Evolutionary conservation across 2,113 vertebrate species (phyloP).

Genomic region (Anguilla japonica): DNA sequence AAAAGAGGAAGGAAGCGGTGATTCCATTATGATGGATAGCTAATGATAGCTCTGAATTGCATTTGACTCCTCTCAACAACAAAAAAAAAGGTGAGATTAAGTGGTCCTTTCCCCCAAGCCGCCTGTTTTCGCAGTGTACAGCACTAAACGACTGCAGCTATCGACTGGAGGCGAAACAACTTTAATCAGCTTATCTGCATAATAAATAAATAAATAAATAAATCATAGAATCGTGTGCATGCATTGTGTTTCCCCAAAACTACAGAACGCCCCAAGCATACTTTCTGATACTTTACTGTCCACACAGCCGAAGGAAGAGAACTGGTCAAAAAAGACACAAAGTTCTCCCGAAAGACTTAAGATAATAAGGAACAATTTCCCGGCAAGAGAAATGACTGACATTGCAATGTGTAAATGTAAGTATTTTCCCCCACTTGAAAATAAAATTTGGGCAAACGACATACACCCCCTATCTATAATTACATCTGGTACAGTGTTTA

Average conservation of each 20-base stretch:
- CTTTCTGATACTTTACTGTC: background rate
- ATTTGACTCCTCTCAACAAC: background rate
- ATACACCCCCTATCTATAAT: constrained; percentile 52
- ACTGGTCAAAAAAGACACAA: constrained; percentile 13
- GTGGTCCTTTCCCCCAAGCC: background rate
- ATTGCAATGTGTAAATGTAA: background rate
- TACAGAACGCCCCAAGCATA: background rate
- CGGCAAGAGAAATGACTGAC: constrained; percentile 31
- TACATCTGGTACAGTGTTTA: constrained; percentile 48
- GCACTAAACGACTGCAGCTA: constrained; percentile 3
- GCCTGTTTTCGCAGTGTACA: background rate
- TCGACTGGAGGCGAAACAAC: background rate
- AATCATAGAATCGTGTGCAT: background rate
- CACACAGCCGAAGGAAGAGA: too few species aligned
- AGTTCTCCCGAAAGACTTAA: background rate
- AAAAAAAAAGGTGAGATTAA: constrained; percentile 10
- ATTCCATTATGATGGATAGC: background rate
- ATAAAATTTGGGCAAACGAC: constrained; percentile 12
- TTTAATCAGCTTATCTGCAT: constrained; percentile 9
- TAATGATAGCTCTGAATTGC: constrained; percentile 5
- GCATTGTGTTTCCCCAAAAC: background rate
- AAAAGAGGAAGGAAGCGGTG: background rate
- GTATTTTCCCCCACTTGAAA: background rate
- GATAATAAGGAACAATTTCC: constrained; percentile 8
- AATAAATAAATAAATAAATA: background rate